Evolutionary conservation across 2,797 vertebrate species (phyloP), one percentile per base, ranked within the genome.

Genomic region (Oceanodroma leucorhoa): DNA sequence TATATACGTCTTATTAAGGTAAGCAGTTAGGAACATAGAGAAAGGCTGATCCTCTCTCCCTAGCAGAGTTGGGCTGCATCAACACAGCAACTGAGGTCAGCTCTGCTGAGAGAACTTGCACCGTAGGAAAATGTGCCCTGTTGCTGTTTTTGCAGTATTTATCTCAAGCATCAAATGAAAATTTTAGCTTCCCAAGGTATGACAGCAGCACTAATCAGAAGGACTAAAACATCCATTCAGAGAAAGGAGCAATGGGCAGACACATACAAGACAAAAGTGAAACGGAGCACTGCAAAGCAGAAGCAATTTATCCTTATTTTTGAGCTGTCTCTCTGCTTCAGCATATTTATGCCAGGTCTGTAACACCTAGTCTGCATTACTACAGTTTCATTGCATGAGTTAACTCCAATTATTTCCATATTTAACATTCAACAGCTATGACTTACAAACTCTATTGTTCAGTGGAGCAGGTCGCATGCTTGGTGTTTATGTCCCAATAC

Each of bases 241-340:
- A 57, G 38, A 72, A 76, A 72, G 66, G 30, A 88, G 75, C 30
- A 86, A 41, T 6, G 23, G 48, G n/a, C 34, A 93, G n/a, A 57
- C 65, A 40, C 32, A 20, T 20, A 27, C 5, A 46, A 78, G 43
- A 72, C 61, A 79, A 69, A 38, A 73, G 38, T 48, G 77, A 58
- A 82, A 86, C 0, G 17, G 15, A 45, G 51, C 60, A 70, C 27
- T 70, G 62, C n/a, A 72, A 81, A 94, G 62, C 23, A 90, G n/a
- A 79, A 81, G 54, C 53, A 72, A 93, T 94, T 92, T 76, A 86
- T 91, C 58, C 89, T 93, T 30, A 78, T 90, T 91, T 92, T 83
- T 2, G 29, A 91, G 43, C 38, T 61, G 61, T 82, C 66, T 86
- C 67, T 64, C 41, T 58, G 76, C 79, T 87, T 91, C 79, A 75